These are phyloP conservation scores for Echinops telfairi DNA, from an alignment of 2,113 vertebrate genomes.

Conservation along the genomic window DNA sequence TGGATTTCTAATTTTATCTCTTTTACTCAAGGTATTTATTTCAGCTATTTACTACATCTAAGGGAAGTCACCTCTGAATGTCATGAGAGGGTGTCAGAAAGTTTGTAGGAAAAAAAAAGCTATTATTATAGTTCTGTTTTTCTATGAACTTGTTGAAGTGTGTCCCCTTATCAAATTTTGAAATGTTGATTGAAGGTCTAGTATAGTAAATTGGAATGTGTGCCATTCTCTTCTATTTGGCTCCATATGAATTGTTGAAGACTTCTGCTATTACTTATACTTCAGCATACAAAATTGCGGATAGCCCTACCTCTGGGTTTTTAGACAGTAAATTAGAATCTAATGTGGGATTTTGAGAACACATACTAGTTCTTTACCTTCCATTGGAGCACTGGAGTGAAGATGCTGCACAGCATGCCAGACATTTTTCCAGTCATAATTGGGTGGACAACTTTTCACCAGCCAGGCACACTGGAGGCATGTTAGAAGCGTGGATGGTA, in stretches of 20 bases:
- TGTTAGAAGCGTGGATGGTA: neutral
- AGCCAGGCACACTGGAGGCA: conserved; percentile 66
- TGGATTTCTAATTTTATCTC: neutral
- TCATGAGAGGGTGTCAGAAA: neutral
- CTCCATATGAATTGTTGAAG: neutral
- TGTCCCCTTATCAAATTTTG: neutral
- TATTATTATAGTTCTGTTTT: too few species aligned
- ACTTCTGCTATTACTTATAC: neutral
- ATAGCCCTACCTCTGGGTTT: neutral
- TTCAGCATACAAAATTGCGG: neutral
- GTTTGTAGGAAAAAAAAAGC: too few species aligned
- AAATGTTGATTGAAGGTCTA: neutral
- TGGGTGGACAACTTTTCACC: neutral
- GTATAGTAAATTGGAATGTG: neutral
- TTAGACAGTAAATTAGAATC: neutral
- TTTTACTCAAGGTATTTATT: conserved; percentile 7
- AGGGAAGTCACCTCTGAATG: neutral
- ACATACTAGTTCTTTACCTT: neutral
- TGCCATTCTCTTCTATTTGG: neutral
- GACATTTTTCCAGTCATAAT: conserved; percentile 19
- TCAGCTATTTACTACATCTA: neutral
- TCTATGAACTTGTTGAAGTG: too few species aligned
- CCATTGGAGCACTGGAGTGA: conserved; percentile 71
- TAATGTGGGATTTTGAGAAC: neutral
- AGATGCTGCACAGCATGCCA: conserved; percentile 78